Percentiles rank a stretch among this genome's conserved stretches.
Conservation (phyloP, 2,888 invertebrate species). For the Ectobius pallidus region DNA sequence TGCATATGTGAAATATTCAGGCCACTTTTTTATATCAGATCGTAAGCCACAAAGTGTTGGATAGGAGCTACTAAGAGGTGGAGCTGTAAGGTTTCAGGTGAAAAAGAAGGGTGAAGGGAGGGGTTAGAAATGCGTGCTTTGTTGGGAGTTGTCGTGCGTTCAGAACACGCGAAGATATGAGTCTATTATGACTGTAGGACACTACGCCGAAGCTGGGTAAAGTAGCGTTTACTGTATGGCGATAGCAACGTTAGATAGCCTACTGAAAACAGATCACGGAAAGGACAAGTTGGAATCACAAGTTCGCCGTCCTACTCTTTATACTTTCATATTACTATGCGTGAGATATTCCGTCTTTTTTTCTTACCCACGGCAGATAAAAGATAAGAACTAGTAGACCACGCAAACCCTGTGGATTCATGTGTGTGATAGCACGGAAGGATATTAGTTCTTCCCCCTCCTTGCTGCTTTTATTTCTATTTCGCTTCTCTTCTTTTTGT, state of each 20-base stretch:
- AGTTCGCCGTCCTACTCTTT: not conserved
- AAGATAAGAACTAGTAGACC: not conserved
- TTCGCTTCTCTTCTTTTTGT: not conserved
- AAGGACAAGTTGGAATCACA: not conserved
- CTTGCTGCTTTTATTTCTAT: not conserved
- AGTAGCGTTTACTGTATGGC: not conserved
- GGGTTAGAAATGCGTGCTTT: not conserved
- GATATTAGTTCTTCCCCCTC: slow-evolving; percentile 6
- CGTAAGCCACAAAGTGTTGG: not conserved
- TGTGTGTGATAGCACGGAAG: slow-evolving; percentile 2
- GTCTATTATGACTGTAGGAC: not conserved
- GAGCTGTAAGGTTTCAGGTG: not conserved
- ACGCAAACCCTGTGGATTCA: slow-evolving; percentile 8
- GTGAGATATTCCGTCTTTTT: not conserved
- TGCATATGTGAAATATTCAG: too few relatives aligned
- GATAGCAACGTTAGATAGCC: not conserved
- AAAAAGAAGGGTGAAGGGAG: not conserved
- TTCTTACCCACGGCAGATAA: not conserved
- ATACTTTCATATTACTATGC: not conserved
- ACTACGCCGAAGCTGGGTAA: not conserved
- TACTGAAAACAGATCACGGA: not conserved
- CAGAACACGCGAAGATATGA: slow-evolving; percentile 5
- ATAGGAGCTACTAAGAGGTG: not conserved
- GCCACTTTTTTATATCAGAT: not conserved
- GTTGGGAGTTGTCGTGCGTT: not conserved